phyloP scores from a whole-genome alignment of 1,140 invertebrate species.

The Laupala kohalensis region DNA sequence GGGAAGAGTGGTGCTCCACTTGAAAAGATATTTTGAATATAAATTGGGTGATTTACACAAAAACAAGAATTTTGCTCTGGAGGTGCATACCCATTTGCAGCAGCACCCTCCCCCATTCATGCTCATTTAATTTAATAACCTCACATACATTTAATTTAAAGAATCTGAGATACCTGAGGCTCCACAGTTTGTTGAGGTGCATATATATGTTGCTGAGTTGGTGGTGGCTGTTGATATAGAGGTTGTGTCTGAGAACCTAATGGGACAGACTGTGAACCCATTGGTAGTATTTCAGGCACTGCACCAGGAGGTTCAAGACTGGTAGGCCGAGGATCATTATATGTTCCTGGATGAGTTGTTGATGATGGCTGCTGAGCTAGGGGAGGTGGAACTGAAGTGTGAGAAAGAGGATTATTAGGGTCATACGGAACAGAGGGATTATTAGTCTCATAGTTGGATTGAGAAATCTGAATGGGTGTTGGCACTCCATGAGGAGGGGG shows the following conservation, averaged over 20 bases:
- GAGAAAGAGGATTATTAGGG: not conserved
- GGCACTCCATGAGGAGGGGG: conserved; percentile 24
- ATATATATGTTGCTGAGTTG: conserved; percentile 20
- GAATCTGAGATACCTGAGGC: not conserved
- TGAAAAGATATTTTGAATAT: too few species aligned
- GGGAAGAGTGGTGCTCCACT: too few species aligned
- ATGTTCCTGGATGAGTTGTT: not conserved
- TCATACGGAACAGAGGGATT: conserved; percentile 19
- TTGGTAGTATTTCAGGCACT: conserved; percentile 4
- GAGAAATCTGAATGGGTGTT: conserved; percentile 15
- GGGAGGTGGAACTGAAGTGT: not conserved
- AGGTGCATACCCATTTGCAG: too few species aligned
- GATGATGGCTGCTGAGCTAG: conserved; percentile 2
- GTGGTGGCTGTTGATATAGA: conserved; percentile 21
- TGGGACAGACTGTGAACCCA: conserved; percentile 21
- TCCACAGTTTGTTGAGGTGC: conserved; percentile 14
- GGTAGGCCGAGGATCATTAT: conserved; percentile 1
- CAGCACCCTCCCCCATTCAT: too few species aligned
- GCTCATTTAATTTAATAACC: too few species aligned
- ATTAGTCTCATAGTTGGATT: conserved; percentile 2
- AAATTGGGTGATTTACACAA: too few species aligned
- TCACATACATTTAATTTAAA: too few species aligned
- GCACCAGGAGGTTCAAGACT: not conserved
- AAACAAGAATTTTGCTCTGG: too few species aligned
- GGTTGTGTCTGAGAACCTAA: conserved; percentile 20